Evolutionary conservation across 2,113 vertebrate species (phyloP).

Genomic region (Regulus satrapa): DNA sequence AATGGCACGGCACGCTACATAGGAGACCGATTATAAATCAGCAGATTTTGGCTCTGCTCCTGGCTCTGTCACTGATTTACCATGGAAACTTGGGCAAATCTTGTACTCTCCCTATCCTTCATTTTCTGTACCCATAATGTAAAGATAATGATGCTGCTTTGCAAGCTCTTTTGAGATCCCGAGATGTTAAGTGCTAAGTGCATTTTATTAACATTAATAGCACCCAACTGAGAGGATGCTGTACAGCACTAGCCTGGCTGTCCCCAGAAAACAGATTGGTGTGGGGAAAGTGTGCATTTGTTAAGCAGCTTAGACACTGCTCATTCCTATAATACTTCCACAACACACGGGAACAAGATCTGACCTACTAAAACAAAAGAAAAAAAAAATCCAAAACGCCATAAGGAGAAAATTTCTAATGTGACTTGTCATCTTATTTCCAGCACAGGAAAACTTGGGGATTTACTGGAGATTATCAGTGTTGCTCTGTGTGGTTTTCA

Average conservation of each 20-base stretch:
- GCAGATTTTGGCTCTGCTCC: slow-evolving; percentile 56
- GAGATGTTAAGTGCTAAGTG: slow-evolving; percentile 56
- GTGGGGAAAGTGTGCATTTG: slow-evolving; percentile 43
- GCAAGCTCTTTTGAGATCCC: slow-evolving; percentile 57
- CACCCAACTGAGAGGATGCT: slow-evolving; percentile 44
- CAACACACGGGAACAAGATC: neutral
- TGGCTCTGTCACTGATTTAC: slow-evolving; percentile 55
- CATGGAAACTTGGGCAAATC: slow-evolving; percentile 63
- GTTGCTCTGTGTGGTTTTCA: neutral
- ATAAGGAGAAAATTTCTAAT: slow-evolving; percentile 23
- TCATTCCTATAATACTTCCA: slow-evolving; percentile 46
- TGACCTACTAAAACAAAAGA: slow-evolving; percentile 42
- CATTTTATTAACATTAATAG: slow-evolving; percentile 65
- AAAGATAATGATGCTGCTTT: slow-evolving; percentile 62
- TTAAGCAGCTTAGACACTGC: slow-evolving; percentile 49
- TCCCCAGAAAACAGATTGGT: slow-evolving; percentile 59
- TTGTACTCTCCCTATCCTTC: slow-evolving; percentile 45
- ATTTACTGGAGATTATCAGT: slow-evolving; percentile 25
- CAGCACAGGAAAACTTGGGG: slow-evolving; percentile 21
- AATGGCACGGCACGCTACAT: slow-evolving; percentile 18
- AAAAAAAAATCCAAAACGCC: neutral
- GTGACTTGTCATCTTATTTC: neutral
- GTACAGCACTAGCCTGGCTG: slow-evolving; percentile 12
- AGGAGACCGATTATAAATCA: slow-evolving; percentile 51
- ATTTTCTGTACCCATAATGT: slow-evolving; percentile 29